These are phyloP conservation scores for Cyanocitta stelleri DNA, from an alignment of 2,113 vertebrate species.

Conservation along the genomic window DNA sequence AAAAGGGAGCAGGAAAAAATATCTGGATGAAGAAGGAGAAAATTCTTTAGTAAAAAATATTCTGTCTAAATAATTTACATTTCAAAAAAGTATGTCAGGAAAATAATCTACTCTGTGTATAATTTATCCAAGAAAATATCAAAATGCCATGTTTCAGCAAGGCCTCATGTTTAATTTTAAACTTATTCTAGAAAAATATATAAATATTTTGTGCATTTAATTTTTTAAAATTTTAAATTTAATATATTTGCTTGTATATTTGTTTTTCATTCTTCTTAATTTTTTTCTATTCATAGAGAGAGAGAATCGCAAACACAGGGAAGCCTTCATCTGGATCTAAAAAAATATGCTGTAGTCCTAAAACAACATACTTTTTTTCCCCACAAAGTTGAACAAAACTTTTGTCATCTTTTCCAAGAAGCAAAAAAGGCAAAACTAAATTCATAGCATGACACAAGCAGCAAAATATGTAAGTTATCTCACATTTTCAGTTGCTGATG, in stretches of 20 bases:
- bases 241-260: background rate
- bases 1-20: rapidly evolving
- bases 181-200: background rate
- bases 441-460: background rate
- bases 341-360: background rate
- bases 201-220: background rate
- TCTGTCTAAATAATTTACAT: background rate
- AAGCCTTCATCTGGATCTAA: background rate
- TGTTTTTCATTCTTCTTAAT: background rate
- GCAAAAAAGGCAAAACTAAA: background rate
- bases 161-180: rapidly evolving
- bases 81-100: background rate
- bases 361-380: background rate
- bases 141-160: background rate
- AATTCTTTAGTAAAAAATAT: background rate
- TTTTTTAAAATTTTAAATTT: background rate
- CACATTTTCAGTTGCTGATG: background rate
- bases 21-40: background rate
- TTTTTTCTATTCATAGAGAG: background rate
- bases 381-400: background rate
- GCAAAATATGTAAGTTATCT: background rate
- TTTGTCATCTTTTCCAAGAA: background rate
- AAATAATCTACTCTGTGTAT: background rate
- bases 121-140: background rate
- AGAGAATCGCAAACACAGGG: background rate